A percentile compares a stretch with the other conserved stretches of the same genome.
phyloP scores from a whole-genome alignment of 2,797 vertebrate species.

The Emydoidea blandingii region DNA sequence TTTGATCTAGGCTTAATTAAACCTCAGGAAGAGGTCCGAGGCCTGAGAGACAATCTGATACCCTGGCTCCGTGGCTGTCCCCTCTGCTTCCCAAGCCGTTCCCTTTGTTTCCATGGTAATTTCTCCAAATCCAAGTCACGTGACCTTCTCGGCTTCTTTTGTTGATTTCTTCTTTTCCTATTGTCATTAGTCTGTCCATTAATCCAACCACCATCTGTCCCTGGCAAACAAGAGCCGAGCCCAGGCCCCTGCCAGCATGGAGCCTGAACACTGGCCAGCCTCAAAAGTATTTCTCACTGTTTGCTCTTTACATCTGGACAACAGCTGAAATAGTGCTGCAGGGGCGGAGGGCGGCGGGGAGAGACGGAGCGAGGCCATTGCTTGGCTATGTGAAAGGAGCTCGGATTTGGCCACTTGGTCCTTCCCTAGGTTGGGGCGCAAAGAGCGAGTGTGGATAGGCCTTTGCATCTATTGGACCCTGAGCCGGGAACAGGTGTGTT shows the following conservation, averaged over 20 bases:
- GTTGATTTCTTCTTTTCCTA: background rate
- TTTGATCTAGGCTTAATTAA: background rate
- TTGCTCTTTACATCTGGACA: conserved; percentile 82
- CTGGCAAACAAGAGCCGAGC: background rate
- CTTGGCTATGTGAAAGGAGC: background rate
- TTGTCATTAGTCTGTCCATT: background rate
- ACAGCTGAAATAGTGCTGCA: conserved; percentile 80
- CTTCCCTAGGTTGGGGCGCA: background rate
- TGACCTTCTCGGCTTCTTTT: background rate
- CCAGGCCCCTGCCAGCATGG: background rate
- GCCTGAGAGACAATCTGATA: background rate
- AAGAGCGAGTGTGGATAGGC: background rate
- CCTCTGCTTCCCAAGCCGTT: background rate
- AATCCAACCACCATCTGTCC: conserved; percentile 34
- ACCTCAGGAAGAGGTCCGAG: background rate
- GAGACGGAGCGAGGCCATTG: background rate
- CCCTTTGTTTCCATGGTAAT: background rate
- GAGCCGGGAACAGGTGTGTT: background rate
- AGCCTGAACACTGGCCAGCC: conserved; percentile 13
- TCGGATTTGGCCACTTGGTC: background rate
- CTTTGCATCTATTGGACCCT: background rate
- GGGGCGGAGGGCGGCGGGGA: background rate
- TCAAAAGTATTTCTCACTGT: conserved; percentile 45
- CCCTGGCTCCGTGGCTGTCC: background rate
- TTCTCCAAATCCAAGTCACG: background rate